These are phyloP conservation scores for Myiozetetes cayanensis DNA, from an alignment of 2,113 vertebrate species.

Conservation along the genomic window DNA sequence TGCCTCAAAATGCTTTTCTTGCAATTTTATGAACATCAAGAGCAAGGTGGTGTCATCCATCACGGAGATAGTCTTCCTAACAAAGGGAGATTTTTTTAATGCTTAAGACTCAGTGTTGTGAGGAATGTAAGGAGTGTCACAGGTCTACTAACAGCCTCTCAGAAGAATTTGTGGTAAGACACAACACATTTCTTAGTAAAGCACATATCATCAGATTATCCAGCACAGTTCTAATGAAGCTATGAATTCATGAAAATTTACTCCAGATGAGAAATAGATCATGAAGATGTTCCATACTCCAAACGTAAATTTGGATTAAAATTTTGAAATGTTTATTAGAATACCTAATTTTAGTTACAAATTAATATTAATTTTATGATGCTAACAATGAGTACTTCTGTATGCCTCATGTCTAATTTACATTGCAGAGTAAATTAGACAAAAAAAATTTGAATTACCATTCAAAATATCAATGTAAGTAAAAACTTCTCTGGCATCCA, in stretches of 20 bases:
- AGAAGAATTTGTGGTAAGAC: neutral
- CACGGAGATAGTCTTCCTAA: neutral
- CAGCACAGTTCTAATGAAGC: neutral
- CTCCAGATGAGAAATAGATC: neutral
- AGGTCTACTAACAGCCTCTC: neutral
- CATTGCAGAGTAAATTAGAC: neutral
- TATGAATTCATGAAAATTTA: neutral
- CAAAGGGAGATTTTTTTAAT: neutral
- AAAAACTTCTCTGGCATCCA: neutral
- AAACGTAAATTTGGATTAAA: neutral
- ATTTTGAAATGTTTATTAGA: neutral
- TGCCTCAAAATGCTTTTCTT: neutral
- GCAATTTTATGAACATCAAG: neutral
- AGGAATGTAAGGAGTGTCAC: neutral
- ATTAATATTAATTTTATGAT: neutral
- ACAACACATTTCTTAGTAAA: neutral
- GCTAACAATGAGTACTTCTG: neutral
- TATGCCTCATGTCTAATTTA: neutral
- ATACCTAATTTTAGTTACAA: neutral
- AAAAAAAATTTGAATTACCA: neutral
- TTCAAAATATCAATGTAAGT: neutral
- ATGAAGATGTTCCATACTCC: neutral
- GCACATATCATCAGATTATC: neutral
- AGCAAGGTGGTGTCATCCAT: neutral
- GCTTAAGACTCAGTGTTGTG: neutral